phyloP scores from a whole-genome alignment of 2,888 invertebrate genomes.

The Apoderus coryli region DNA sequence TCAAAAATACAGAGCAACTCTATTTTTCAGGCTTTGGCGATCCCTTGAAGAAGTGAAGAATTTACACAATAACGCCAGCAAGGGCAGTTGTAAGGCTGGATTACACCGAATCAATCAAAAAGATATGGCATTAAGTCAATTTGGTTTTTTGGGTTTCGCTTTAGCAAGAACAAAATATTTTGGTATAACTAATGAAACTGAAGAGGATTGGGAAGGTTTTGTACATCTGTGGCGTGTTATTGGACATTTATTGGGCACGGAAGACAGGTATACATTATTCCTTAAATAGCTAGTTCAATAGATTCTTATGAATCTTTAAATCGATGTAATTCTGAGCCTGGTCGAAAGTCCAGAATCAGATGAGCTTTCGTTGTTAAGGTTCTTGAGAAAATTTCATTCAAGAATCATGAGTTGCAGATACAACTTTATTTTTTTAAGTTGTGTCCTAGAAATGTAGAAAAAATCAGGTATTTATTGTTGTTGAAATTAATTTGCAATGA shows the following conservation, averaged over 20 bases:
- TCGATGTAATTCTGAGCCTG: too few species aligned
- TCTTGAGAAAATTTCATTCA: too few species aligned
- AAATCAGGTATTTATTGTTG: too few species aligned
- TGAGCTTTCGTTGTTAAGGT: too few species aligned
- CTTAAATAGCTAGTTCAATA: too few species aligned
- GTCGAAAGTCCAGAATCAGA: too few species aligned
- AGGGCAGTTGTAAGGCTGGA: slow-evolving; percentile 34
- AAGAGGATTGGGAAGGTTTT: slow-evolving; percentile 57
- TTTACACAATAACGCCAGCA: slow-evolving; percentile 50
- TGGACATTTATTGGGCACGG: slow-evolving; percentile 67
- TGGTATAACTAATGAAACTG: slow-evolving; percentile 44
- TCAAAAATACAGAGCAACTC: too few species aligned
- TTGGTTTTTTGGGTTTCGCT: slow-evolving; percentile 71
- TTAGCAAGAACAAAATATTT: slow-evolving; percentile 37
- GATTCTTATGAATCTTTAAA: too few species aligned
- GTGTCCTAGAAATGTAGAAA: too few species aligned
- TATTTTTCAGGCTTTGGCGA: slow-evolving; percentile 48
- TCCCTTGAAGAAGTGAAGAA: slow-evolving; percentile 52
- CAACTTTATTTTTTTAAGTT: too few species aligned
- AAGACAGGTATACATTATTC: slow-evolving; percentile 60
- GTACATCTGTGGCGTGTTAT: slow-evolving; percentile 75
- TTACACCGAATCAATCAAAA: slow-evolving; percentile 56
- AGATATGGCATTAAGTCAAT: slow-evolving; percentile 76
- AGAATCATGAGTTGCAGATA: too few species aligned
- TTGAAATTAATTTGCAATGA: too few species aligned